Evolutionary conservation across 2,888 invertebrate species (phyloP), one percentile per base, ranked within the genome.

Genomic region (Thalpophila matura): DNA sequence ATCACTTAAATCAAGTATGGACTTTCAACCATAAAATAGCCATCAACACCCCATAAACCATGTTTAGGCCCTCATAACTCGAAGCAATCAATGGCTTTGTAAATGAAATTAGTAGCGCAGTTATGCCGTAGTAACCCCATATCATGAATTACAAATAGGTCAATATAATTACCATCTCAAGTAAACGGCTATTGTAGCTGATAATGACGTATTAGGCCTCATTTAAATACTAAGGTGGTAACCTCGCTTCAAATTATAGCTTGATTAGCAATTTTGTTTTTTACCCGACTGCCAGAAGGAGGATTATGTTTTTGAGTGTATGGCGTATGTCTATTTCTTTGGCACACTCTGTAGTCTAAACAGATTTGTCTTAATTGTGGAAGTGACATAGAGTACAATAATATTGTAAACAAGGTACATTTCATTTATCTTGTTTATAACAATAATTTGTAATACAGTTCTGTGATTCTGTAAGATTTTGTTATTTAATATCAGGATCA

Each of bases 131-230:
- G 26, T 43, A 18, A 42, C 40, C 57, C 76, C 65, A 66, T 74
- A 77, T 80, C 84, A 84, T 86, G 86, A 85, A 86, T 84, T 79
- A 84, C 84, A 84, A 87, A 84, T 84, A 49, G 64, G 60, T 77
- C 74, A 72, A 80, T 79, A 74, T 70, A 67, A 86, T 86, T 86
- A 85, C 66, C 81, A 84, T 80, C 74, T 72, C 65, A 62, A 77
- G 76, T 63, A 57, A 51, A 51, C 31, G 47, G 69, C 60, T 47
- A 63, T 55, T 65, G 65, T 43, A 60, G 24, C n/a, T 26, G 47
- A 51, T 74, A 77, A 79, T 76, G 43, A 58, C 45, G 22, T 27
- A 50, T 61, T 62, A 67, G 50, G 6, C 29, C 42, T 59, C 45
- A 63, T 68, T 77, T 60, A 7, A 79, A 73, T 67, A 63, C 27